Evolutionary conservation across 2,113 vertebrate species (phyloP), one percentile per base, ranked within the genome.

Genomic region (Pelecanus crispus): DNA sequence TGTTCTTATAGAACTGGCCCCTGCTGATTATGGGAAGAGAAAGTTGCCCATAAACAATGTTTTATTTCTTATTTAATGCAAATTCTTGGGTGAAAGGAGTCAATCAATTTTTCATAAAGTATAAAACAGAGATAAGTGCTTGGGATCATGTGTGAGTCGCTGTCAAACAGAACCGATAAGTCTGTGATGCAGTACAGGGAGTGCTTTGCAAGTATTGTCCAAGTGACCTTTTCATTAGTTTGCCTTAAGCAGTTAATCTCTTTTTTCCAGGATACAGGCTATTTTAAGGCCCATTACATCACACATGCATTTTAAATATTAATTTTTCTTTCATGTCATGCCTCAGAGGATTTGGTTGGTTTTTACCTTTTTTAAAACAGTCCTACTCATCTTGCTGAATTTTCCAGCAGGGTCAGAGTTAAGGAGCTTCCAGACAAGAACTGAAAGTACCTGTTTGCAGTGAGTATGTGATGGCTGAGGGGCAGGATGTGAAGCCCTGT

Each of bases 81-180:
- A 95, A 84, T 93, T 95, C 94, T 92, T 81, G 90, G 86, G 75
- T 88, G 97, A 97, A 97, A 95, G 88, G 92, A 97, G 94, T 95
- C 97, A 97, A 97, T 98, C 96, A 97, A 96, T 97, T 98, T 97
- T 97, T 98, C 97, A 98, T 98, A 96, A 98, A 97, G 92, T 65
- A 94, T 94, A 96, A 96, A 97, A 96, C 90, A 95, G 88, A 91
- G 90, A 94, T 97, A 97, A 98, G 95, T 97, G 90, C 90, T 75
- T 86, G 94, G 96, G 95, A 97, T 97, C 97, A 94, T 91, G 84
- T 94, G 87, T 96, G 95, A 97, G 96, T 93, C 94, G 67, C 95
- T 92, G 95, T 96, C 95, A 95, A 97, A 97, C 88, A 95, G 89
- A 85, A 92, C 93, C 2, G 96, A 97, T 97, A 97, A 96, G 94